These are phyloP conservation scores for Gonatopus flavifemur DNA, from an alignment of 1,140 invertebrate genomes.

Conservation along the genomic window DNA sequence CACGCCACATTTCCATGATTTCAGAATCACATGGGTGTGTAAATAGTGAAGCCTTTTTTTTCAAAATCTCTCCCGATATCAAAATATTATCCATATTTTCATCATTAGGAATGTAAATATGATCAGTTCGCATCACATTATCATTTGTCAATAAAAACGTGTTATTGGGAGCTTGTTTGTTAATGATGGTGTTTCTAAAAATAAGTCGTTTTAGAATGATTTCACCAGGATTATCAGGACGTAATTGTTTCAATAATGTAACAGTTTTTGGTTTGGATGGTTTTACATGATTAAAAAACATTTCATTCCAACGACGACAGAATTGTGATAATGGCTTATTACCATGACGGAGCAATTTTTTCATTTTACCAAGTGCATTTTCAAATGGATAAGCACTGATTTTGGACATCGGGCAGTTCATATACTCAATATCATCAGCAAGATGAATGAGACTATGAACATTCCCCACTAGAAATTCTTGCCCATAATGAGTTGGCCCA, in stretches of 20 bases:
- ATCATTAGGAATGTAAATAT: neutral
- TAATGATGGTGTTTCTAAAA: neutral
- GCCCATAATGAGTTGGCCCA: constrained; percentile 10
- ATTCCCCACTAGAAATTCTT: constrained; percentile 14
- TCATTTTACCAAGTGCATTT: neutral
- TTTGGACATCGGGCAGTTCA: too few species aligned
- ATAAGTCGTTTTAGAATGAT: neutral
- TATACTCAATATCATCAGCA: neutral
- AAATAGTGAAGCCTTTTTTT: neutral
- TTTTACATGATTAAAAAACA: neutral
- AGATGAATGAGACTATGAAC: constrained; percentile 23
- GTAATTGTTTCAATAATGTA: neutral
- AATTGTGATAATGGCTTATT: neutral
- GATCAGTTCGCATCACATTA: neutral
- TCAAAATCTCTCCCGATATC: neutral
- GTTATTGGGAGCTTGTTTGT: neutral
- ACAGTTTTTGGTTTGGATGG: too few species aligned
- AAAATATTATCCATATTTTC: neutral
- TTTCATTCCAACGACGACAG: neutral
- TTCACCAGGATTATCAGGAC: neutral
- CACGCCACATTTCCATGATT: neutral
- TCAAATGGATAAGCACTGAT: neutral
- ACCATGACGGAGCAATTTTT: neutral
- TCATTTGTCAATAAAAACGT: neutral
- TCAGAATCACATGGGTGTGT: neutral